Conservation (phyloP, 2,797 vertebrate species). For the Semaprochilodus insignis region DNA sequence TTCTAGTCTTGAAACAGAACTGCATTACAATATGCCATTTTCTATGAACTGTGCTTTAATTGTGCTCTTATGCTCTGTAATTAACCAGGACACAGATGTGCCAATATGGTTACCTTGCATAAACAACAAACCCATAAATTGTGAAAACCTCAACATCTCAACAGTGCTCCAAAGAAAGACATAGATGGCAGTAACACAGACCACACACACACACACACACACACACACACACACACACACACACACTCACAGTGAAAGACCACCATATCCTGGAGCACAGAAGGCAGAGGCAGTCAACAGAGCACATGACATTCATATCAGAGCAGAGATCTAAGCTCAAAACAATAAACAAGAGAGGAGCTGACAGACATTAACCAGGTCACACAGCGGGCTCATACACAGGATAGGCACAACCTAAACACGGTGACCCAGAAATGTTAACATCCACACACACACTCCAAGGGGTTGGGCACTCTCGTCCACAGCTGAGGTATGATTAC, state of each 20-base stretch:
- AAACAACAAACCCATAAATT: conserved; percentile 5
- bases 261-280: conserved; percentile 23
- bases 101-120: background rate
- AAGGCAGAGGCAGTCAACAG: conserved; percentile 31
- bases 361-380: conserved; percentile 48
- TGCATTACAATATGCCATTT: background rate
- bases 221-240: conserved; percentile 22
- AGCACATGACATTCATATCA: conserved; percentile 48
- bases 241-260: conserved; percentile 16
- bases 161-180: background rate
- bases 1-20: no score
- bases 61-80: background rate
- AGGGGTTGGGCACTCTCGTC: background rate
- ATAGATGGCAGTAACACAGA: conserved; percentile 8
- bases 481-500: background rate
- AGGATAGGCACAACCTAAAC: conserved; percentile 10
- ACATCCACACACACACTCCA: conserved; percentile 5
- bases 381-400: conserved; percentile 3
- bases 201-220: conserved; percentile 20
- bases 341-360: conserved; percentile 47
- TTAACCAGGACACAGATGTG: background rate
- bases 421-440: background rate
- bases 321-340: conserved; percentile 37
- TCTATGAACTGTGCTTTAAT: background rate
- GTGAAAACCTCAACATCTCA: background rate